These are phyloP conservation scores for Porites australiensis DNA, from an alignment of 64 coral and sea anemone genomes.

Conservation along the genomic window DNA sequence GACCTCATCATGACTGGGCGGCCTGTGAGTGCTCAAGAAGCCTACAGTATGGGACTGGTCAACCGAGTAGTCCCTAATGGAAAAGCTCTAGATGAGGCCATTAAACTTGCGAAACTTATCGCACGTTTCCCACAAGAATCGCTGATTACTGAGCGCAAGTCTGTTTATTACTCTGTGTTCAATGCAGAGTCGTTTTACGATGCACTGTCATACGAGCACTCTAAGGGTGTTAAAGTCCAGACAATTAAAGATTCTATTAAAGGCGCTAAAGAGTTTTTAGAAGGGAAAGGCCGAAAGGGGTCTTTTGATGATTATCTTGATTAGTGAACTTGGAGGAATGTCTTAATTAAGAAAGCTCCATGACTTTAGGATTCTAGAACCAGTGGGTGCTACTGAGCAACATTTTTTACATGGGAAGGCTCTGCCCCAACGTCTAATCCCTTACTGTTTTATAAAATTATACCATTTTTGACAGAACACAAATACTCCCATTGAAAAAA, in stretches of 20 bases:
- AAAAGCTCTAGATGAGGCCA: slow-evolving; percentile 67
- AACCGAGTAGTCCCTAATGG: slow-evolving; percentile 91
- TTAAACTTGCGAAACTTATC: slow-evolving; percentile 77
- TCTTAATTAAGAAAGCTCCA: no score
- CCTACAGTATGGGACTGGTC: slow-evolving; percentile 80
- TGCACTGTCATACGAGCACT: slow-evolving; percentile 89
- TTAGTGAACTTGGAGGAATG: neutral
- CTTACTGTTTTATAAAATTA: no score
- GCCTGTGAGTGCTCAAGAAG: slow-evolving; percentile 83
- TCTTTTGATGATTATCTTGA: slow-evolving; percentile 87
- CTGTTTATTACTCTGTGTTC: slow-evolving; percentile 84
- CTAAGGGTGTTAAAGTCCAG: slow-evolving; percentile 72
- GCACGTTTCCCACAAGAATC: slow-evolving; percentile 77
- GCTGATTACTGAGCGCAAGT: slow-evolving; percentile 81
- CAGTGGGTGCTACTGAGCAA: no score
- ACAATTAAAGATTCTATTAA: slow-evolving; percentile 77
- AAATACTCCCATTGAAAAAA: no score
- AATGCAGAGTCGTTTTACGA: slow-evolving; percentile 92
- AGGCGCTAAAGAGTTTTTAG: slow-evolving; percentile 80
- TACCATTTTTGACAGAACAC: no score
- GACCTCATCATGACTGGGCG: slow-evolving; percentile 96
- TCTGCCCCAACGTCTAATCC: no score
- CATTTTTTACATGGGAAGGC: no score
- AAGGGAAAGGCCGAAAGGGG: slow-evolving; percentile 86
- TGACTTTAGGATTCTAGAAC: no score